Conservation (phyloP, 2,113 vertebrate species). For the Myrmecobius fasciatus region DNA sequence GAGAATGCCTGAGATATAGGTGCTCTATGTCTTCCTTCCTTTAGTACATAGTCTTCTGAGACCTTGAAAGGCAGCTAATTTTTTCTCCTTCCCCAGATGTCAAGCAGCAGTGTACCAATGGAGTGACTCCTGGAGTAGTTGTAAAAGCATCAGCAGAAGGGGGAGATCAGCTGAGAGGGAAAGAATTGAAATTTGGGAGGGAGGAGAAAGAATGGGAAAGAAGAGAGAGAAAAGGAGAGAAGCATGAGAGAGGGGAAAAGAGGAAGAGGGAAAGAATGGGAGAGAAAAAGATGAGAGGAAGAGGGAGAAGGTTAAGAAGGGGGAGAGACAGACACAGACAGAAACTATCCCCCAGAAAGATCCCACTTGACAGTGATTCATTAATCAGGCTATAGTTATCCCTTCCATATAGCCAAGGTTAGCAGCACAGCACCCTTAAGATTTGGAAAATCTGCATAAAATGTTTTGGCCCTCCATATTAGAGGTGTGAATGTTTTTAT, state of each 20-base stretch:
- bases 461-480: too few species aligned
- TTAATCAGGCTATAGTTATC: not conserved
- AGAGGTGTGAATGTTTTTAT: too few species aligned
- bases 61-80: not conserved
- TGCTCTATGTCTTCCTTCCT: not conserved
- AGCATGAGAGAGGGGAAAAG: not conserved
- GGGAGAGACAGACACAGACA: not conserved
- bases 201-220: not conserved
- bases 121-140: not conserved
- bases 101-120: not conserved
- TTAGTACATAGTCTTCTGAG: not conserved
- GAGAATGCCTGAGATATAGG: not conserved
- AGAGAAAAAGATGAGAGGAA: not conserved
- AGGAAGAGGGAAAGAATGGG: not conserved
- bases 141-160: not conserved
- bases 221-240: not conserved
- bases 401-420: too few species aligned
- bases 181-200: not conserved
- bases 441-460: too few species aligned
- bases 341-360: not conserved
- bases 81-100: not conserved
- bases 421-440: too few species aligned
- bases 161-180: not conserved
- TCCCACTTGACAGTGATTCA: not conserved
- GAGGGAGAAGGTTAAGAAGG: not conserved